Evolutionary conservation across 2,113 vertebrate genomes (phyloP), one percentile per base, ranked within the genome.

Genomic region (Triplophysa siluroides): DNA sequence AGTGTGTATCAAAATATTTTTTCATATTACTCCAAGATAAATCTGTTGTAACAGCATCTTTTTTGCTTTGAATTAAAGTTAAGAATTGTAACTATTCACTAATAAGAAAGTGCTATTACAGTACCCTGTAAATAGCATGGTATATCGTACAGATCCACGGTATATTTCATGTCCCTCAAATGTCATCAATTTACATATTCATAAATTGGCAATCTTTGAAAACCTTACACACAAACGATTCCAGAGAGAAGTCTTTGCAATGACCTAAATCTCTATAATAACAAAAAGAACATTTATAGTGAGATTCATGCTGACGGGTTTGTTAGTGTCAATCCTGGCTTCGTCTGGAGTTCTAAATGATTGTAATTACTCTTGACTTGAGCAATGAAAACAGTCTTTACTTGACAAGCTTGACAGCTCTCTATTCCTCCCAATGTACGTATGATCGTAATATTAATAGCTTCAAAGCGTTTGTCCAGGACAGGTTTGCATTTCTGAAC

Each of bases 101-200:
- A 38, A 38, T 6, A 8, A 38, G 5, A 38, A 7, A 38, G 33
- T 45, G 10, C 43, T 10, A 2, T 52, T 52, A 16, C 1, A 52
- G 14, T 5, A 16, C 45, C 45, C 13, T 52, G 50, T 52, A 52
- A 52, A 52, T 16, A 18, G 50, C 14, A 52, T 7, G 4, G 14
- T 16, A 52, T 52, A 18, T 18, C 50, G 77, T 83, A 83, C 81
- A 79, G 64, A 13, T 78, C 76, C 81, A 71, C 0, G 1, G 68
- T 83, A 81, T 85, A 68, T 83, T 75, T 56, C 54, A 61, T 18
- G 54, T 33, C 58, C 45, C 18, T 13, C 16, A 21, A 19, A 10
- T 52, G 14, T 33, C 58, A 16, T 21, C 12, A 23, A 23, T 52
- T n/a, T 26, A 62, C 33, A 63, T 13, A 56, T 54, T 43, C 77